phyloP scores from a whole-genome alignment of 2,113 vertebrate species.

The Nematolebias whitei region DNA sequence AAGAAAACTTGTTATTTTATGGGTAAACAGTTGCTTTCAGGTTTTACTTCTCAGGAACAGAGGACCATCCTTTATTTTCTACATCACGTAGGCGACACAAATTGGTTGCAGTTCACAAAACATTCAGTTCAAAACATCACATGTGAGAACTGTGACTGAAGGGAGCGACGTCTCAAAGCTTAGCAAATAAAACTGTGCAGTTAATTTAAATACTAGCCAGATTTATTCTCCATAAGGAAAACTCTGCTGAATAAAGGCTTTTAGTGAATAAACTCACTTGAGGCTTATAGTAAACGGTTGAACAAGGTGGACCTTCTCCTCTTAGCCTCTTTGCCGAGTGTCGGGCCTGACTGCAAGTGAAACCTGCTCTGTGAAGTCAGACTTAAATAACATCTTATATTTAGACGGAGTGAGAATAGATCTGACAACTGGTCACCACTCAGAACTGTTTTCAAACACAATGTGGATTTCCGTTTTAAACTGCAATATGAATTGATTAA shows the following conservation, averaged over 20 bases:
- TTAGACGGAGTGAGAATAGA: neutral
- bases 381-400: slow-evolving; percentile 1
- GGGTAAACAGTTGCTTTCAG: neutral
- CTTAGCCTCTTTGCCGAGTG: neutral
- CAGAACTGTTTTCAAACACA: neutral
- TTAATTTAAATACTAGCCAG: too few species aligned
- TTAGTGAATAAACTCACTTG: neutral
- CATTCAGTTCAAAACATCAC: too few species aligned
- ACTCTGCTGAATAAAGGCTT: too few species aligned
- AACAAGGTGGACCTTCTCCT: neutral
- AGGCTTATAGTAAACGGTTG: neutral
- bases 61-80: too few species aligned
- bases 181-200: too few species aligned
- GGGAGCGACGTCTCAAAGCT: too few species aligned
- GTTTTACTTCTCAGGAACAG: neutral
- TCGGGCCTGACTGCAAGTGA: neutral
- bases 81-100: too few species aligned
- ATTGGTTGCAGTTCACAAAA: too few species aligned
- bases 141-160: too few species aligned
- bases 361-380: neutral
- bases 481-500: neutral
- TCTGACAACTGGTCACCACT: slow-evolving; percentile 6
- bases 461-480: neutral
- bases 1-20: neutral
- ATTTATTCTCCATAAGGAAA: too few species aligned